These are phyloP conservation scores for Gnathonemus echidnorhynchus DNA, from an alignment of 2,113 vertebrate genomes.

Conservation along the genomic window DNA sequence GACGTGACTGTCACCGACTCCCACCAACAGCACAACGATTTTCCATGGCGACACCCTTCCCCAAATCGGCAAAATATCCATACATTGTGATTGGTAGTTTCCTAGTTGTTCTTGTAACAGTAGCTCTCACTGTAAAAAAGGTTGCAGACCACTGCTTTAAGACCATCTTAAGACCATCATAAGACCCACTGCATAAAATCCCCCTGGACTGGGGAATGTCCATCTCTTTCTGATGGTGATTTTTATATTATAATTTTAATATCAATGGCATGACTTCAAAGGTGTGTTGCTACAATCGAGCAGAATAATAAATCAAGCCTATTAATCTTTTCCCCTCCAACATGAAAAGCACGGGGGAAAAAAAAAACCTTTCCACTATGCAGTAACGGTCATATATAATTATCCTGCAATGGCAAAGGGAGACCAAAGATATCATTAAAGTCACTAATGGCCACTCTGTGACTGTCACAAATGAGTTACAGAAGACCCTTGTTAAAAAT, in stretches of 20 bases:
- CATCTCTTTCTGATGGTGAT: neutral
- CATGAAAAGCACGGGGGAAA: neutral
- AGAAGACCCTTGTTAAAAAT: neutral
- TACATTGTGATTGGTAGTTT: neutral
- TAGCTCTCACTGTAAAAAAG: neutral
- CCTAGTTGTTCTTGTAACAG: neutral
- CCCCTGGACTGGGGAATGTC: neutral
- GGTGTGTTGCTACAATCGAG: constrained; percentile 2
- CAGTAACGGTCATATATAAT: constrained; percentile 4
- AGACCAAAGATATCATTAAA: constrained; percentile 12
- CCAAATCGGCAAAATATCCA: neutral
- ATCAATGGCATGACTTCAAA: constrained; percentile 3
- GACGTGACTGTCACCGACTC: neutral
- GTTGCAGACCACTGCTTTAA: neutral
- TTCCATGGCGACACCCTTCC: neutral
- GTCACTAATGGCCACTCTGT: constrained; percentile 7
- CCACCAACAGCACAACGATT: neutral
- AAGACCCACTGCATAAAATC: neutral
- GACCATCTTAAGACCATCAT: neutral
- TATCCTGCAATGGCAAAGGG: neutral
- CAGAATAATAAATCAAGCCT: neutral
- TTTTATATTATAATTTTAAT: neutral
- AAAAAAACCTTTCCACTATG: neutral
- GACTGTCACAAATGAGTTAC: constrained; percentile 13
- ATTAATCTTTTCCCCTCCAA: constrained; percentile 1